A percentile compares a stretch with the other conserved stretches of the same genome.
These are phyloP conservation scores for Anabas testudineus DNA, from an alignment of 2,797 vertebrate genomes.

Conservation along the genomic window DNA sequence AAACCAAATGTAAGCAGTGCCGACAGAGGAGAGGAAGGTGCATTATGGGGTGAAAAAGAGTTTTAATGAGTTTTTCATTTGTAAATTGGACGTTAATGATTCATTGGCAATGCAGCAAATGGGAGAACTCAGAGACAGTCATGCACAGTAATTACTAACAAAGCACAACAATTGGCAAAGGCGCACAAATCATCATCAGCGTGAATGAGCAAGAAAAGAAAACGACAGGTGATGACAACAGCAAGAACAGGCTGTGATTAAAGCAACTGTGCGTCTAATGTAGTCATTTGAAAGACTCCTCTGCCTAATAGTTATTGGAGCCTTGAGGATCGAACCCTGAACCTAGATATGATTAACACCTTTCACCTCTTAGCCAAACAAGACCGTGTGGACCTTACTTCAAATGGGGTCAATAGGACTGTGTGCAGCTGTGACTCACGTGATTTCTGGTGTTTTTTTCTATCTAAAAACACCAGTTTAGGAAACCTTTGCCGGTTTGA, in stretches of 20 bases:
- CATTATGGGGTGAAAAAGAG: neutral
- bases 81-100: conserved; percentile 1
- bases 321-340: conserved; percentile 3
- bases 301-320: neutral
- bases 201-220: neutral
- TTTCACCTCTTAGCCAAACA: conserved; percentile 27
- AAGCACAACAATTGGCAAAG: neutral
- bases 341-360: conserved; percentile 12
- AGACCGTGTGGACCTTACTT: conserved; percentile 27
- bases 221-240: neutral
- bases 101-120: neutral
- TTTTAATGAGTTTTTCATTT: no score
- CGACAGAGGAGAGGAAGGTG: neutral
- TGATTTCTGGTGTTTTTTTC: conserved; percentile 28
- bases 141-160: neutral
- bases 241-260: fast-evolving
- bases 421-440: neutral
- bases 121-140: neutral
- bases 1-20: conserved; percentile 9
- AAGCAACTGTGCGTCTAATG: conserved; percentile 33
- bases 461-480: conserved; percentile 46
- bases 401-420: conserved; percentile 38
- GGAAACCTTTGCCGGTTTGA: conserved; percentile 39
- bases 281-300: conserved; percentile 41
- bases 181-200: neutral